Conservation (phyloP, 2,113 vertebrate species). For the Taurulus bubalis region DNA sequence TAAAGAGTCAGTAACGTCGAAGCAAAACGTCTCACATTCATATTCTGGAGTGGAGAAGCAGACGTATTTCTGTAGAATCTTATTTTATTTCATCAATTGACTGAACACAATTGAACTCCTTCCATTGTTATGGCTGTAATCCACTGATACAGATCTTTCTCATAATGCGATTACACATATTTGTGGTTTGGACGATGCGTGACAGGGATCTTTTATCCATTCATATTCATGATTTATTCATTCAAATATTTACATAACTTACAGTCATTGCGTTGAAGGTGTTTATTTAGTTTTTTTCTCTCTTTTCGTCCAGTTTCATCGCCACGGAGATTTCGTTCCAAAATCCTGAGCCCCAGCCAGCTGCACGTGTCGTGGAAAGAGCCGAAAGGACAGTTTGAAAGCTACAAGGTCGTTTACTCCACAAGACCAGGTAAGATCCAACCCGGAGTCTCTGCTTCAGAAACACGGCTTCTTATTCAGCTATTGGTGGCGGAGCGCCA, state of each 20-base stretch:
- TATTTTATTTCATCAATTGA: too few relatives aligned
- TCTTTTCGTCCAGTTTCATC: conserved; percentile 69
- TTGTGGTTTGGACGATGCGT: conserved; percentile 34
- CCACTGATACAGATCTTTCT: conserved; percentile 17
- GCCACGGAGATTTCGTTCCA: conserved; percentile 79
- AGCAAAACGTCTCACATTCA: not conserved
- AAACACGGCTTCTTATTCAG: too few relatives aligned
- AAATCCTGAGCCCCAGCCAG: conserved; percentile 61
- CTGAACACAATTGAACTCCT: too few relatives aligned
- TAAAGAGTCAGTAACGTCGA: too few relatives aligned
- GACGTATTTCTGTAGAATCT: too few relatives aligned
- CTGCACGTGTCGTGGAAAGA: conserved; percentile 83
- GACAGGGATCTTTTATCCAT: not conserved
- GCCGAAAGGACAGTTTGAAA: conserved; percentile 79
- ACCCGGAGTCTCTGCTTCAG: not conserved
- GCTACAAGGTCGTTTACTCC: conserved; percentile 78
- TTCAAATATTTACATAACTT: not conserved
- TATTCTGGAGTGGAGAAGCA: not conserved
- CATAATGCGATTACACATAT: not conserved
- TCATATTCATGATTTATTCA: too few relatives aligned
- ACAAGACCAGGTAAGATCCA: conserved; percentile 73
- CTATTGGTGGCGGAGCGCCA: too few relatives aligned
- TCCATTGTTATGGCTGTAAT: conserved; percentile 16
- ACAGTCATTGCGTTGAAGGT: conserved; percentile 23
- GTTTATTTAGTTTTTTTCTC: not conserved